phyloP scores from a whole-genome alignment of 2,888 invertebrate genomes.

The Frankliniella fusca region DNA sequence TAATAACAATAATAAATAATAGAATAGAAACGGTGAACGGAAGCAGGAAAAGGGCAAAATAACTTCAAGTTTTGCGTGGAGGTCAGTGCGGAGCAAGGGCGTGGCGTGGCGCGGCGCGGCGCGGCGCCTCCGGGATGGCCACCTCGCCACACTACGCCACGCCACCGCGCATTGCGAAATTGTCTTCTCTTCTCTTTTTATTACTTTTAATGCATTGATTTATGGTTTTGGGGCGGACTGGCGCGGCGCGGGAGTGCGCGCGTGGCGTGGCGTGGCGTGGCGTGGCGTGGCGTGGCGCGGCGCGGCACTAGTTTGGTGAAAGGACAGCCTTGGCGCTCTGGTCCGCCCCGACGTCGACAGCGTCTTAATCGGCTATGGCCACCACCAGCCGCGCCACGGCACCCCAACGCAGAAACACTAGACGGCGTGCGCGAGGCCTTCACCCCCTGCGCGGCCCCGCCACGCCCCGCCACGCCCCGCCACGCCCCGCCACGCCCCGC shows the following conservation, averaged over 20 bases:
- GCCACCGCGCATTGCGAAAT: not conserved
- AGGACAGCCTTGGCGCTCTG: not conserved
- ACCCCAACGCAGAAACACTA: not conserved
- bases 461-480: not conserved
- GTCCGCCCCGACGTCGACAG: not conserved
- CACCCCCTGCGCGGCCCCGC: not conserved
- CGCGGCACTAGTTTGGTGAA: slow-evolving; percentile 1
- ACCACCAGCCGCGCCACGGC: not conserved
- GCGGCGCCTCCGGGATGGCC: too few relatives aligned
- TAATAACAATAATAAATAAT: too few relatives aligned
- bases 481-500: too few relatives aligned
- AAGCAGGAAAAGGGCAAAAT: too few relatives aligned
- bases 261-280: not conserved
- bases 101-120: too few relatives aligned
- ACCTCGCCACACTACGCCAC: too few relatives aligned
- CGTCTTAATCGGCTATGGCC: not conserved
- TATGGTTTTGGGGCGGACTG: not conserved
- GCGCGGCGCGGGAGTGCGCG: not conserved
- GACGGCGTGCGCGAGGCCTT: not conserved
- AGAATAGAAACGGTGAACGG: too few relatives aligned
- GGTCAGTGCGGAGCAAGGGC: too few relatives aligned
- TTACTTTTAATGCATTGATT: not conserved
- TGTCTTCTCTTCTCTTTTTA: not conserved
- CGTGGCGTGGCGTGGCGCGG: not conserved
- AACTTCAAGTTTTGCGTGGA: too few relatives aligned